These are phyloP conservation scores for Thera britannica DNA, from an alignment of 2,888 invertebrate species.

Conservation along the genomic window DNA sequence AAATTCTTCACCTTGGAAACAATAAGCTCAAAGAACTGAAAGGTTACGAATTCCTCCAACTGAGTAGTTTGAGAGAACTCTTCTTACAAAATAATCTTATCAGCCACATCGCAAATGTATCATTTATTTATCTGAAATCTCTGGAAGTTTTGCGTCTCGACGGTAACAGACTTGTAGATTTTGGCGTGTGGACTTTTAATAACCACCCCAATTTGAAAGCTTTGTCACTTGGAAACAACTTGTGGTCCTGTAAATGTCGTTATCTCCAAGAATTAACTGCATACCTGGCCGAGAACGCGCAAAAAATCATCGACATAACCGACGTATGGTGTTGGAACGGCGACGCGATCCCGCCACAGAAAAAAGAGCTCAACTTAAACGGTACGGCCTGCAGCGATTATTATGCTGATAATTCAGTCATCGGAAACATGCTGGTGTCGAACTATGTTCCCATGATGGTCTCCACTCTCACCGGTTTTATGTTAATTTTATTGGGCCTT, in stretches of 20 bases:
- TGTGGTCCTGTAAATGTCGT: slow-evolving; percentile 96
- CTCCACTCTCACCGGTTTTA: slow-evolving; percentile 90
- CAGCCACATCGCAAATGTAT: slow-evolving; percentile 90
- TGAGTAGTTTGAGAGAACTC: slow-evolving; percentile 91
- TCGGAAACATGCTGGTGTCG: slow-evolving; percentile 92
- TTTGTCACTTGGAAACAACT: slow-evolving; percentile 92
- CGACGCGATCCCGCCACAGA: slow-evolving; percentile 89
- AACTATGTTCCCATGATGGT: slow-evolving; percentile 94
- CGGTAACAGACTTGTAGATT: slow-evolving; percentile 92
- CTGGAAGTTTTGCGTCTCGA: slow-evolving; percentile 92
- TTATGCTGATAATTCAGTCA: slow-evolving; percentile 92
- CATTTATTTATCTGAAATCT: slow-evolving; percentile 90
- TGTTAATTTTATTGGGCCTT: slow-evolving; percentile 90
- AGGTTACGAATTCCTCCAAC: slow-evolving; percentile 93
- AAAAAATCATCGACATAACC: slow-evolving; percentile 90
- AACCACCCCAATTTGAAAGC: slow-evolving; percentile 89
- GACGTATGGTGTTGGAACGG: slow-evolving; percentile 93
- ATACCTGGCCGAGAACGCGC: slow-evolving; percentile 92
- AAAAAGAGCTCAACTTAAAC: slow-evolving; percentile 92
- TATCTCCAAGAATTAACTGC: slow-evolving; percentile 93
- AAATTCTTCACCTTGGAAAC: slow-evolving; percentile 93
- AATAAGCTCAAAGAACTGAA: slow-evolving; percentile 92
- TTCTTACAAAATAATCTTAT: slow-evolving; percentile 94
- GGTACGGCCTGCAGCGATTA: slow-evolving; percentile 94
- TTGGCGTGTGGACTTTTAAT: slow-evolving; percentile 91